phyloP scores from a whole-genome alignment of 2,888 invertebrate species.

The Incurvaria masculella region DNA sequence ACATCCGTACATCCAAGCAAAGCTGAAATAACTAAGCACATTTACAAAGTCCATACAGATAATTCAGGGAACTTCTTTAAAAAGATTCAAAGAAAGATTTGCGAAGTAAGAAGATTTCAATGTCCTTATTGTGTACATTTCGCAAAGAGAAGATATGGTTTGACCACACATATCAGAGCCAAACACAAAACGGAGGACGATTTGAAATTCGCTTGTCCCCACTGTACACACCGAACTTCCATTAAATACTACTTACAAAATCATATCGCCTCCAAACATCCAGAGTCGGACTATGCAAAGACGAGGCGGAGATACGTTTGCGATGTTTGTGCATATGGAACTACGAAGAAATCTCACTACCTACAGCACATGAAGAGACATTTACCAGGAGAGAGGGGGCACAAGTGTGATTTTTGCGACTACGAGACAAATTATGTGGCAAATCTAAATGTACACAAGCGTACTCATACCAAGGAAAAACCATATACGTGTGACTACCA shows the following conservation, averaged over 20 bases:
- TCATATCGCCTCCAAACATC: conserved; percentile 4
- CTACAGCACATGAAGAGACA: conserved; percentile 23
- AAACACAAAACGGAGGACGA: conserved; percentile 4
- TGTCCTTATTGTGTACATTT: conserved; percentile 6
- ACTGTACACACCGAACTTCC: conserved; percentile 4
- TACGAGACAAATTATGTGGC: conserved; percentile 21
- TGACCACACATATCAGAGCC: conserved; percentile 4
- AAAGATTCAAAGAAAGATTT: neutral
- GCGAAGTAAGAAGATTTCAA: neutral
- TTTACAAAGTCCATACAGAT: conserved; percentile 14
- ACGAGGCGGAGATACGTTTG: conserved; percentile 13
- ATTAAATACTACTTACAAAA: conserved; percentile 6
- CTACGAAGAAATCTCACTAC: conserved; percentile 22
- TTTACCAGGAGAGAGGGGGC: conserved; percentile 11
- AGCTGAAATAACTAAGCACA: conserved; percentile 17
- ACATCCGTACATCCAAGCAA: conserved; percentile 18
- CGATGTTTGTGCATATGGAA: conserved; percentile 22
- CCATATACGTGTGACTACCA: conserved; percentile 19
- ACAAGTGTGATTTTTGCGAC: conserved; percentile 21
- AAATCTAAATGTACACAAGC: conserved; percentile 26
- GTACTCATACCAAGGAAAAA: conserved; percentile 21
- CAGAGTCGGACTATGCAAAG: conserved; percentile 3
- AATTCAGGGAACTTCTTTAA: neutral
- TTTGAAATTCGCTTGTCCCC: neutral
- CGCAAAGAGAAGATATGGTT: neutral